phyloP scores from a whole-genome alignment of 1,140 invertebrate species.

The Bombus affinis region DNA sequence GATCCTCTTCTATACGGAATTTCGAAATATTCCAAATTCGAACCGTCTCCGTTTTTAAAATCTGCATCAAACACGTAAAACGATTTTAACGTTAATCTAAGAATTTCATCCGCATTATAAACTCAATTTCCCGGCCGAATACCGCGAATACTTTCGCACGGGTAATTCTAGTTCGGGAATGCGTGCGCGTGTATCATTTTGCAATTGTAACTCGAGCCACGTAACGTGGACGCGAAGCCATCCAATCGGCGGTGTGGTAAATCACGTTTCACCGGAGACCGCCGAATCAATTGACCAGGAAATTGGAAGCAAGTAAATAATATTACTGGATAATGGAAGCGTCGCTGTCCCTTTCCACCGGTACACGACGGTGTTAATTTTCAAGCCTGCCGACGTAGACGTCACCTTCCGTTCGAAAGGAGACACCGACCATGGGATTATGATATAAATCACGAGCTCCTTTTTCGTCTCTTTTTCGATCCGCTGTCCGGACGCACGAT shows the following conservation, averaged over 20 bases:
- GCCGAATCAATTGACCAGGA: constrained; percentile 35
- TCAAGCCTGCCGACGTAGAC: background rate
- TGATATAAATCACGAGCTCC: constrained; percentile 59
- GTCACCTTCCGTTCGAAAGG: background rate
- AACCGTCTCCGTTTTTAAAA: background rate
- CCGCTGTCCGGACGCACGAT: background rate
- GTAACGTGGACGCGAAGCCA: constrained; percentile 7
- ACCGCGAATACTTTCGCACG: background rate
- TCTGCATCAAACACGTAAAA: background rate
- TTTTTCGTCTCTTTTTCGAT: background rate
- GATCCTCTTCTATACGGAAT: background rate
- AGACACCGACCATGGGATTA: constrained; percentile 46
- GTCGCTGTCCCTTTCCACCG: background rate
- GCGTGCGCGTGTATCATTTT: constrained; percentile 15
- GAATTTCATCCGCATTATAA: background rate
- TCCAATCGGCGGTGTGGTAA: constrained; percentile 24
- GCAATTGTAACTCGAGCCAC: constrained; percentile 10
- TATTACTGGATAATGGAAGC: constrained; percentile 31
- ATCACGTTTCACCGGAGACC: constrained; percentile 33
- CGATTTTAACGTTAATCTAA: background rate
- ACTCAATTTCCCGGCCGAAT: background rate
- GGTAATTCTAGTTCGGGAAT: background rate
- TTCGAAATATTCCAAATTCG: background rate
- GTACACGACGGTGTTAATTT: constrained; percentile 21
- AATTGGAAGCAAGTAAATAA: constrained; percentile 42